Base-by-base conservation (phyloP, 2,113 vertebrate species). In the Cichladusa arquata region DNA sequence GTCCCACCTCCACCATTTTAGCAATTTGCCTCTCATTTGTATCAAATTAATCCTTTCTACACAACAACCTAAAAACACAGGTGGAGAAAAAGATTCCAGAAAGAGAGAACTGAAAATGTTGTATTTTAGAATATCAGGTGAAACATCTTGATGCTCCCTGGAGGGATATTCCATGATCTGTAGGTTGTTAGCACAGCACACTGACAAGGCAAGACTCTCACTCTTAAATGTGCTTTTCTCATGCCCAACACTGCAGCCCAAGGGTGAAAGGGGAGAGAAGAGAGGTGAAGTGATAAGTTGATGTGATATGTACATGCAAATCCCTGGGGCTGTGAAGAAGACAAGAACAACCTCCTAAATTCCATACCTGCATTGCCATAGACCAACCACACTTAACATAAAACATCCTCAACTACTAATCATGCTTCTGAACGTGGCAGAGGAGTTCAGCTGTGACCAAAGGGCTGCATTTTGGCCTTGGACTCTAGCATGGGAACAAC, bases 401-500 rank as follows among this genome's bases (percentile, higher is more conserved):
- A 82, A 79, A 42, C 6, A 24, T 28, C 54, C 60, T 88, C 51
- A 70, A 2, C 69, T 58, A 11, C 26, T 73, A 29, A 50, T 34
- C 34, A 9, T 14, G 19, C 20, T 62, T 54, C 53, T n/a, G n/a
- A 64, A 78, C 5, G 12, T 28, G 50, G 57, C 73, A 93, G 47
- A 62, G 56, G 42, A 54, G 33, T 78, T 73, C 51, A 90, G 20
- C 85, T 58, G 67, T 5, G 88, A 38, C 8, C 76, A 25, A 18
- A 76, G 81, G 76, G 58, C 14, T 72, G 42, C n/a, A 66, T 65
- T 94, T 71, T 77, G n/a, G 42, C 45, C 60, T 56, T 34, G n/a
- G 57, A 76, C 13, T 31, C 14, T 0, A 36, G 67, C 64, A 36
- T 1, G 24, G 14, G 64, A 62, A 31, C 25, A 69, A 0, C n/a